These are phyloP conservation scores for Oryctolagus cuniculus DNA, from an alignment of 2,113 vertebrate species.

Conservation along the genomic window mOryCun1.1 NC_091438.1:126466001-126466500, in stretches of 20 bases:
- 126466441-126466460: not conserved
- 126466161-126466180: conserved; percentile 33
- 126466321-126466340: conserved; percentile 48
- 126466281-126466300: conserved; percentile 85
- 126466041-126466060: not conserved
- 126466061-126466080: conserved; percentile 22
- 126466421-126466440: conserved; percentile 13
- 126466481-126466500: no score
- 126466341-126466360: not conserved
- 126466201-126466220: conserved; percentile 55
- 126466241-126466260: conserved; percentile 70
- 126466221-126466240: conserved; percentile 33
- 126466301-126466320: conserved; percentile 75
- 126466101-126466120: conserved; percentile 14
- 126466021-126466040: conserved; percentile 26
- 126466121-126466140: not conserved
- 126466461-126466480: conserved; percentile 19
- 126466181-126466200: conserved; percentile 43
- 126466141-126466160: conserved; percentile 19
- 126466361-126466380: not conserved
- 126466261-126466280: conserved; percentile 88
- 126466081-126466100: conserved; percentile 28
- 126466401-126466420: conserved; percentile 21
- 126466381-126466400: conserved; percentile 12
- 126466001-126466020: not conserved